Evolutionary conservation across 2,797 vertebrate genomes (phyloP).

Genomic region (Gila robusta): DNA sequence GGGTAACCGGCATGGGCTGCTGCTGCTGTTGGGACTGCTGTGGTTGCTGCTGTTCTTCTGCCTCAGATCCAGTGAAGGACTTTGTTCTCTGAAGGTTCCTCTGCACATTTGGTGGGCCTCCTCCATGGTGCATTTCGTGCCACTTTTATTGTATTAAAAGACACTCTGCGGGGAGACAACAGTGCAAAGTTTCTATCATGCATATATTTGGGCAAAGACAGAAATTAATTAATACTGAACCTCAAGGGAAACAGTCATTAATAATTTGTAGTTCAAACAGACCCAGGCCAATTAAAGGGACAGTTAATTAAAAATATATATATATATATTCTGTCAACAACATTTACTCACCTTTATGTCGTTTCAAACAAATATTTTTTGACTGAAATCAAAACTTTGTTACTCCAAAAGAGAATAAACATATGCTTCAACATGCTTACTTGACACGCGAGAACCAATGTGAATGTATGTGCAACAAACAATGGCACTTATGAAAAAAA

Average conservation of each 20-base stretch:
- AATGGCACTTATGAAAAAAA: background rate
- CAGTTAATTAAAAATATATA: background rate
- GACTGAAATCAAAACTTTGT: background rate
- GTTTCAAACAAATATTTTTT: too few relatives aligned
- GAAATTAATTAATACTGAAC: background rate
- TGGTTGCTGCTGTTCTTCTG: conserved; percentile 82
- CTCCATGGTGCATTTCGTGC: conserved; percentile 98
- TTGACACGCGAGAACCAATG: background rate
- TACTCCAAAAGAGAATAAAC: background rate
- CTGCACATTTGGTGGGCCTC: conserved; percentile 92
- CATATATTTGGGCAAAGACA: background rate
- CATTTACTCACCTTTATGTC: background rate
- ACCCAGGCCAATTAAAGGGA: background rate
- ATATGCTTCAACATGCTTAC: background rate
- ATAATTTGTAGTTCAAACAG: background rate
- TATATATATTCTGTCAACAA: background rate
- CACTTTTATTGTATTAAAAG: conserved; percentile 70
- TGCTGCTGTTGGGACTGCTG: conserved; percentile 67
- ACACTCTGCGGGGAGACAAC: conserved; percentile 66
- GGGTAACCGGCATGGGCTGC: conserved; percentile 72
- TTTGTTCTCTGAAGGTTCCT: conserved; percentile 93
- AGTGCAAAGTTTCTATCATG: conserved; percentile 16
- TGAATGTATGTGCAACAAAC: background rate
- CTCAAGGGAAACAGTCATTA: background rate
- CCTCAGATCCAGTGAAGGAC: conserved; percentile 87